Percentiles rank a stretch among this genome's conserved stretches.
phyloP scores from a whole-genome alignment of 2,888 invertebrate species.

The Fissipunctia ypsillon region DNA sequence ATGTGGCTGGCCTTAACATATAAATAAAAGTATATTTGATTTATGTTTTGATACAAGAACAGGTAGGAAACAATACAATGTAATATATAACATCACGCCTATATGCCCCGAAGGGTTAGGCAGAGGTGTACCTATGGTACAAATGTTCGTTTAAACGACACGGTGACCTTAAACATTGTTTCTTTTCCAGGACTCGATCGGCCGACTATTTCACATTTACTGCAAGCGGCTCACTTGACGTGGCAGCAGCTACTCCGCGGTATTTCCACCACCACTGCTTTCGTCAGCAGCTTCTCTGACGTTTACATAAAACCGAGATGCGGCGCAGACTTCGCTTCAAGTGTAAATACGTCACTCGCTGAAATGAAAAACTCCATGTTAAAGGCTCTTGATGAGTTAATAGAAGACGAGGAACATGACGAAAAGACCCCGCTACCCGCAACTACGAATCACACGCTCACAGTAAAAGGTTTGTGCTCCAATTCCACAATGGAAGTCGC shows the following conservation, averaged over 20 bases:
- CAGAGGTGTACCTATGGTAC: background rate
- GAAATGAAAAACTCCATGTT: constrained; percentile 88
- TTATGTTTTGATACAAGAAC: background rate
- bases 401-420: constrained; percentile 62
- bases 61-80: background rate
- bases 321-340: constrained; percentile 81
- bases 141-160: background rate
- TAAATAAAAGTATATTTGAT: background rate
- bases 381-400: constrained; percentile 74
- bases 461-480: constrained; percentile 86
- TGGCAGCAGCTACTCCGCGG: constrained; percentile 92
- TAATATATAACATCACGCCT: background rate
- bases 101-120: too few relatives aligned
- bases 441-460: constrained; percentile 77
- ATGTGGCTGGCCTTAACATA: too few relatives aligned
- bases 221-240: constrained; percentile 92
- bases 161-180: background rate
- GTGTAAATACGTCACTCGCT: constrained; percentile 83
- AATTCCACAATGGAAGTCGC: constrained; percentile 88
- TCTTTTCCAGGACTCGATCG: constrained; percentile 89
- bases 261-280: constrained; percentile 88
- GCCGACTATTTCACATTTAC: constrained; percentile 91
- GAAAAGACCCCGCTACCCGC: constrained; percentile 29
- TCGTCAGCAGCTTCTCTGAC: constrained; percentile 91
- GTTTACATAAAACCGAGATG: constrained; percentile 92